Conservation (phyloP, 2,113 vertebrate genomes). For the Chaetodon auriga region DNA sequence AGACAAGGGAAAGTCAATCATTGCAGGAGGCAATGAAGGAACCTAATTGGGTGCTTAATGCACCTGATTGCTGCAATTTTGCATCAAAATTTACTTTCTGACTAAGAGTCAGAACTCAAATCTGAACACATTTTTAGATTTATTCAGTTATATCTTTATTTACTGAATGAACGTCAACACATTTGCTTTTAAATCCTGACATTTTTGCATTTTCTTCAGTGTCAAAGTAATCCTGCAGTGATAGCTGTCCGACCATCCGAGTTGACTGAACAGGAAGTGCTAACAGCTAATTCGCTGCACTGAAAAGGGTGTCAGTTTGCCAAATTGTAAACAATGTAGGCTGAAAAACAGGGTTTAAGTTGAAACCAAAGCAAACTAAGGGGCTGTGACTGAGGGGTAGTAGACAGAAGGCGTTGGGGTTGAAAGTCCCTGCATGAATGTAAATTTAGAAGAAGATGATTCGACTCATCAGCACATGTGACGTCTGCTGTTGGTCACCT, state of each 20-base stretch:
- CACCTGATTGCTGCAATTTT: neutral
- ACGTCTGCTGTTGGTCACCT: neutral
- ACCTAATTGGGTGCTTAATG: no score
- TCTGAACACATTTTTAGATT: neutral
- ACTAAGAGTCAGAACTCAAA: neutral
- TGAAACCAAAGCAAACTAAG: neutral
- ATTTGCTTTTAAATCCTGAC: neutral
- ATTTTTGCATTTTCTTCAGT: neutral
- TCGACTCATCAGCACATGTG: neutral
- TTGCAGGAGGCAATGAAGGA: no score
- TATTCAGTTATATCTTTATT: neutral
- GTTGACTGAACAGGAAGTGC: neutral
- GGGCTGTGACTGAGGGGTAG: neutral
- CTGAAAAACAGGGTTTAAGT: neutral
- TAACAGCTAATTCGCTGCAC: neutral
- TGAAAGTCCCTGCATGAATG: no score
- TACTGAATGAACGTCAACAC: neutral
- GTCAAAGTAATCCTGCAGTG: neutral
- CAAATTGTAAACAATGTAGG: neutral
- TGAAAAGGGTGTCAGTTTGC: neutral
- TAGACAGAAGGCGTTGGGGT: neutral
- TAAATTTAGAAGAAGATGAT: no score
- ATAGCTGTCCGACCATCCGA: neutral
- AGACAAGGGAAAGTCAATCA: no score
- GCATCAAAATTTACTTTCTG: neutral